phyloP scores from a whole-genome alignment of 1,140 invertebrate species.

The Drosophila pseudoananassae region DNA sequence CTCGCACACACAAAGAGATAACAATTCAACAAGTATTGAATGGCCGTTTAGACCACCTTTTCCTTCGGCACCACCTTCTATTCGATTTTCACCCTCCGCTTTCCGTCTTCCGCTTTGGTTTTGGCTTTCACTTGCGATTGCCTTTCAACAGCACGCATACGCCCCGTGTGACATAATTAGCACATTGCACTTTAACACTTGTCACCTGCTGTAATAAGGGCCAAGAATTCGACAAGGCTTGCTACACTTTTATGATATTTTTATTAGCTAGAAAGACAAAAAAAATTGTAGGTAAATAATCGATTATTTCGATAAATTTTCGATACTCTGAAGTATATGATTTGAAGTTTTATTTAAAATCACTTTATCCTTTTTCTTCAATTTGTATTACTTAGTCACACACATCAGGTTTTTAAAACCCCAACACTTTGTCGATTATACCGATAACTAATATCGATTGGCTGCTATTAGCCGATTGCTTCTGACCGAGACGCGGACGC shows the following conservation, averaged over 20 bases:
- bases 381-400: no score
- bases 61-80: conserved; percentile 25
- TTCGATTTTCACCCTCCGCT: conserved; percentile 23
- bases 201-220: conserved; percentile 17
- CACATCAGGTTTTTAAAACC: neutral
- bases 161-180: conserved; percentile 75
- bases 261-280: neutral
- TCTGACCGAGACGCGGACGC: conserved; percentile 65
- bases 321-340: neutral
- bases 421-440: conserved; percentile 20
- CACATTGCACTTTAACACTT: conserved; percentile 75
- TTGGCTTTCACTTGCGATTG: conserved; percentile 55
- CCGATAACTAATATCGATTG: conserved; percentile 80
- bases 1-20: conserved; percentile 13
- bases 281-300: neutral
- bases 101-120: conserved; percentile 25
- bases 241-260: neutral
- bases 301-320: neutral
- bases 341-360: no score
- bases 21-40: conserved; percentile 71
- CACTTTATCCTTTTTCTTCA: no score
- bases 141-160: conserved; percentile 65
- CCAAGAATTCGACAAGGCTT: neutral
- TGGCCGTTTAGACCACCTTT: conserved; percentile 40
- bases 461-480: conserved; percentile 65